Evolutionary conservation across 2,797 vertebrate species (phyloP), one percentile per base, ranked within the genome.

Genomic region (Liparis tanakae): DNA sequence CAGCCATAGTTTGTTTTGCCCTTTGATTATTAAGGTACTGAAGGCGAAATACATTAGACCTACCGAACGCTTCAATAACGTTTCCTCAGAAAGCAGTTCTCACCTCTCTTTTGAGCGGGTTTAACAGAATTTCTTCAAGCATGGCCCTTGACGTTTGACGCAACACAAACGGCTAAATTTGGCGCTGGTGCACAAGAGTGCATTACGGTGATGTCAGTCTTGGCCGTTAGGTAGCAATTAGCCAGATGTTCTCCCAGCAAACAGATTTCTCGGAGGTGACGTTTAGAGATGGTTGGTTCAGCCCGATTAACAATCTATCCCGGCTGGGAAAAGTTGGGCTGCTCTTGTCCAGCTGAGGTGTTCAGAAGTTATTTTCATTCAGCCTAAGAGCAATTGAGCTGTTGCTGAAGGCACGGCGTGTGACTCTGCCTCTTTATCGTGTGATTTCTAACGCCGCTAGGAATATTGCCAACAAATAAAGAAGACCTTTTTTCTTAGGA

Each of bases 231-330:
- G 55, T 56, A 48, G 61, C 64, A 54, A 59, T 68, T 75, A 63
- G 66, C 51, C 77, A 82, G 63, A 75, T 79, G 70, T 70, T 70
- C 48, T 69, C 57, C 61, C 53, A 54, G 20, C 56, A 37, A 70
- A 13, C 58, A 14, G n/a, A 61, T 58, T 73, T 36, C 69, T 78
- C 60, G 20, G 67, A 72, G 51, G 57, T 6, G 30, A 61, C 73
- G 50, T 77, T 68, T 59, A 15, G 39, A 67, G 61, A 68, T 65
- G 71, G 51, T 61, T 70, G 61, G 69, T 64, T 86, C 75, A 76
- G 39, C 73, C 25, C 13, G 22, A 81, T 73, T 80, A 75, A 82
- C 50, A n/a, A 55, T 83, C 80, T 39, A 70, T 68, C 79, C 59
- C 25, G 59, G 5, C 67, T 25, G 55, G 66, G 44, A 70, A 58